phyloP scores from a whole-genome alignment of 2,797 vertebrate species.

The Chloroceryle inda region DNA sequence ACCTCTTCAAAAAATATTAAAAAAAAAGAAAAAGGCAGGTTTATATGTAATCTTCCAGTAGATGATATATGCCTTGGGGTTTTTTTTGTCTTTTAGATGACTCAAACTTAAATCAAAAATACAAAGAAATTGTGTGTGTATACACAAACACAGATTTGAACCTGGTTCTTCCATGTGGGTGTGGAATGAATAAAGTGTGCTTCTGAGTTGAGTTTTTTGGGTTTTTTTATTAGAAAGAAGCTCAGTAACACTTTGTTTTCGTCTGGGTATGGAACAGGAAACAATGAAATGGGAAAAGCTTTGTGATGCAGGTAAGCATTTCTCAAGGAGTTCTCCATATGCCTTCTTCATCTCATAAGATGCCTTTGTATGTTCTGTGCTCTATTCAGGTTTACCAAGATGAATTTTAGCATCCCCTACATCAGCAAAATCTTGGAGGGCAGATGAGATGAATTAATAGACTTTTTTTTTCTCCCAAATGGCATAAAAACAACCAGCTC shows the following conservation, averaged over 20 bases:
- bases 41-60: background rate
- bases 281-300: background rate
- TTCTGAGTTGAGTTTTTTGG: background rate
- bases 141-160: background rate
- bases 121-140: background rate
- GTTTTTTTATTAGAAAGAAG: background rate
- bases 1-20: background rate
- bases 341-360: background rate
- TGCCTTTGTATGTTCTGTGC: background rate
- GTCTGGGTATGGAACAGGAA: background rate
- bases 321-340: background rate
- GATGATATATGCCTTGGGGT: fast-evolving
- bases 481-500: background rate
- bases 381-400: background rate
- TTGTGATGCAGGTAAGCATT: background rate
- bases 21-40: background rate
- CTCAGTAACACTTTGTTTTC: background rate
- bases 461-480: background rate
- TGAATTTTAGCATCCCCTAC: background rate
- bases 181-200: background rate
- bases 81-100: background rate
- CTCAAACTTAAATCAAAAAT: background rate
- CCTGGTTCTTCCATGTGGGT: background rate
- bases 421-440: background rate
- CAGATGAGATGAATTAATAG: background rate